These are phyloP conservation scores for Blastobasis adustella DNA, from an alignment of 2,888 invertebrate species.

Conservation along the genomic window DNA sequence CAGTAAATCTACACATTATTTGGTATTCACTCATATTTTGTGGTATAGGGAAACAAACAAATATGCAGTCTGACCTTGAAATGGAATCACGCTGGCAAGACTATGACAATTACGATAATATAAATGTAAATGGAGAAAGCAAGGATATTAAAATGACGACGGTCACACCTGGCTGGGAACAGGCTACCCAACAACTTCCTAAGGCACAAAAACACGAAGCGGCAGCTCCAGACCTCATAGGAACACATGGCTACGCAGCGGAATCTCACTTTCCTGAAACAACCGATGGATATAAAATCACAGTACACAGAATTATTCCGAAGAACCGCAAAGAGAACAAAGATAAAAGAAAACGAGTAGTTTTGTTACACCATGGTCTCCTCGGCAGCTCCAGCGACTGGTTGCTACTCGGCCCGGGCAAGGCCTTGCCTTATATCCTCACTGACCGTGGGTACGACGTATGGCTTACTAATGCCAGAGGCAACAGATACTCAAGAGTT, in stretches of 20 bases:
- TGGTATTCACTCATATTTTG: no score
- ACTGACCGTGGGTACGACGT: constrained; percentile 68
- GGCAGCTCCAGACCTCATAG: no score
- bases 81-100: no score
- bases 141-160: no score
- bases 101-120: no score
- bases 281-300: constrained; percentile 34
- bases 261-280: background rate
- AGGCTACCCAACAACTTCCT: no score
- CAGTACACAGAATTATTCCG: constrained; percentile 26
- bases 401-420: constrained; percentile 31
- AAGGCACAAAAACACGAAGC: no score
- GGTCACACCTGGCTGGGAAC: no score
- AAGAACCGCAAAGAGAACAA: background rate
- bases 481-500: constrained; percentile 35
- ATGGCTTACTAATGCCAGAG: constrained; percentile 68
- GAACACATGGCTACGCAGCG: background rate
- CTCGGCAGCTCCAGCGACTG: constrained; percentile 41
- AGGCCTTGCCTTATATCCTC: constrained; percentile 44
- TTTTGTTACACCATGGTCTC: constrained; percentile 36
- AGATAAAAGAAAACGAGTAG: constrained; percentile 7
- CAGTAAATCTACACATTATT: no score
- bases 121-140: no score
- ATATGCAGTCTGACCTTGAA: no score
- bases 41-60: no score